Conservation (phyloP, 2,888 invertebrate species). For the Tholera decimalis region DNA sequence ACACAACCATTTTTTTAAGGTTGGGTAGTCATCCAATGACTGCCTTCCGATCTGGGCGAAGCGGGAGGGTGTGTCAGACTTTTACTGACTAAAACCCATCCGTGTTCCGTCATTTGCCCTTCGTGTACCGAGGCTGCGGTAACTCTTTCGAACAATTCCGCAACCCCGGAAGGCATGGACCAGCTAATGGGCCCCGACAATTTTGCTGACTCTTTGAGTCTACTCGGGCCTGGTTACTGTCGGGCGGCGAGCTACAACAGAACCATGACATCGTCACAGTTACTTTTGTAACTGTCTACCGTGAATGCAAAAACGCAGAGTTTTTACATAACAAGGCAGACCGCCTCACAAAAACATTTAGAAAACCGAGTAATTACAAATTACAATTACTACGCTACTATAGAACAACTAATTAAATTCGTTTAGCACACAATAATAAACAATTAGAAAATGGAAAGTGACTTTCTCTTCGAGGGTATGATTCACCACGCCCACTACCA, state of each 20-base stretch:
- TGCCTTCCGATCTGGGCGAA: too few species aligned
- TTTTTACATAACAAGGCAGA: conserved; percentile 16
- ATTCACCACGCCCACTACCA: conserved; percentile 56
- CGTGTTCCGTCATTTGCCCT: too few species aligned
- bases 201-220: too few species aligned
- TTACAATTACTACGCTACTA: conserved; percentile 28
- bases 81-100: too few species aligned
- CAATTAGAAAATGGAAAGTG: conserved; percentile 63
- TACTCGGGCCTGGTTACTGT: too few species aligned
- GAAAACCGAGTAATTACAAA: conserved; percentile 46
- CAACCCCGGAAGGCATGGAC: too few species aligned
- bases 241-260: background rate
- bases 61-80: too few species aligned
- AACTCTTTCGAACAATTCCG: too few species aligned
- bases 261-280: background rate
- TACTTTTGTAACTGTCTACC: background rate
- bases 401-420: conserved; percentile 57
- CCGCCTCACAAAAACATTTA: conserved; percentile 16
- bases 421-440: conserved; percentile 60
- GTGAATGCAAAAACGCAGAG: background rate
- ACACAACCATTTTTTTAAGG: too few species aligned
- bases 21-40: too few species aligned
- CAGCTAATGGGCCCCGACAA: too few species aligned
- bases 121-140: too few species aligned
- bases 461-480: conserved; percentile 58